phyloP scores from a whole-genome alignment of 2,797 vertebrate genomes.

The Phyllotis vaccarum region DNA sequence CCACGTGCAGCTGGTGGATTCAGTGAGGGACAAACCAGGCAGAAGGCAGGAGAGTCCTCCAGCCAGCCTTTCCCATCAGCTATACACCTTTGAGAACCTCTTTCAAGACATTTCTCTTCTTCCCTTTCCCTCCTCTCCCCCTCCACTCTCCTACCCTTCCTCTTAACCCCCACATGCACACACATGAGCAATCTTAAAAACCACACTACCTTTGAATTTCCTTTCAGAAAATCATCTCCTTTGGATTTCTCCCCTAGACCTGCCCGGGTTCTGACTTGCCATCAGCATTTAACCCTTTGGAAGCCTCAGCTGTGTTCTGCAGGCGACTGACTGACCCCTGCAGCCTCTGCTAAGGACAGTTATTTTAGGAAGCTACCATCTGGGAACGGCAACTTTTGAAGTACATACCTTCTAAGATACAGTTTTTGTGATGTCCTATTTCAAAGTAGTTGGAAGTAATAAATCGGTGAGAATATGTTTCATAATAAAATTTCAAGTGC shows the following conservation, averaged over 20 bases:
- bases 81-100: neutral
- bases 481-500: neutral
- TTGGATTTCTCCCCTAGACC: neutral
- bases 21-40: neutral
- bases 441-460: constrained; percentile 38
- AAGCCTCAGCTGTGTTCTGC: neutral
- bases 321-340: neutral
- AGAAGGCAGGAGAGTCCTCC: neutral
- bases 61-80: neutral
- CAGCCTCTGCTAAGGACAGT: neutral
- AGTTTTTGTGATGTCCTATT: neutral
- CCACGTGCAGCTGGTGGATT: constrained; percentile 13
- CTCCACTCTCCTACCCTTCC: neutral
- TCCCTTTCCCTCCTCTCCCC: too few relatives aligned
- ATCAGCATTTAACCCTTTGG: neutral
- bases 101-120: neutral
- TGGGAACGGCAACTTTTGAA: constrained; percentile 50
- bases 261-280: neutral
- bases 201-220: neutral
- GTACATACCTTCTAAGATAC: neutral
- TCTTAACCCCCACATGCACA: neutral
- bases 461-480: neutral
- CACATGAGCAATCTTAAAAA: neutral
- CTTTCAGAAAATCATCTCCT: neutral
- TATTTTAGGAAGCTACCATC: constrained; percentile 56